A percentile compares a stretch with the other conserved stretches of the same genome.
Conservation (phyloP, 2,888 invertebrate genomes). For the Mythimna loreyi region DNA sequence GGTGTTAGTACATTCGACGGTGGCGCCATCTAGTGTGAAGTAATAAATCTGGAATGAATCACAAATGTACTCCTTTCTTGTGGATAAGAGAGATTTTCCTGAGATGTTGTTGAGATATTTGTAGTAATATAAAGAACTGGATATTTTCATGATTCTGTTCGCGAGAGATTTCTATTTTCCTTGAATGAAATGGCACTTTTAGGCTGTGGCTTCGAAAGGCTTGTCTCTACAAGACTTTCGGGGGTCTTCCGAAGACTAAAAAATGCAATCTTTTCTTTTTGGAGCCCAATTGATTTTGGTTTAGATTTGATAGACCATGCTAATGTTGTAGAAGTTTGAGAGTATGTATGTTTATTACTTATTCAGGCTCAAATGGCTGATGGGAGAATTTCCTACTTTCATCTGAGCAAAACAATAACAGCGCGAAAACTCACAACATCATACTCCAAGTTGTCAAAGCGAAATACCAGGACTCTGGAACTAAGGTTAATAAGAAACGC, state of each 20-base stretch:
- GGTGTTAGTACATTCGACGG: constrained; percentile 34
- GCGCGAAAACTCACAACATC: not conserved
- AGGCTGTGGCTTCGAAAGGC: no score
- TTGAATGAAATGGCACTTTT: constrained; percentile 3
- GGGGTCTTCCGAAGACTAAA: not conserved
- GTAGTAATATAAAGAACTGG: not conserved
- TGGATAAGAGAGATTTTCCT: constrained; percentile 14
- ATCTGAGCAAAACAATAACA: not conserved
- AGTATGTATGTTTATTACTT: no score
- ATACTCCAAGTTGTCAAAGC: no score
- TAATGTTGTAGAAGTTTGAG: no score
- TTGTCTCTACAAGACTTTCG: no score
- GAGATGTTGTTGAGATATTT: constrained; percentile 17
- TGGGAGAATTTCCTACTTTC: no score
- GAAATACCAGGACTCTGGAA: no score
- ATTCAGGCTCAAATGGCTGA: no score
- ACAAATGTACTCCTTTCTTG: constrained; percentile 29
- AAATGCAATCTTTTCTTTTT: not conserved
- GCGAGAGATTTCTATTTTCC: not conserved
- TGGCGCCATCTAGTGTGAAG: constrained; percentile 5
- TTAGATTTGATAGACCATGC: no score
- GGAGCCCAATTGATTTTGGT: not conserved
- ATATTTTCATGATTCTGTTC: not conserved
- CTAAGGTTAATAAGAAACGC: no score
- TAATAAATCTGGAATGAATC: constrained; percentile 41